phyloP scores from a whole-genome alignment of 2,888 invertebrate species.

The Chrysopilus asiliformis region DNA sequence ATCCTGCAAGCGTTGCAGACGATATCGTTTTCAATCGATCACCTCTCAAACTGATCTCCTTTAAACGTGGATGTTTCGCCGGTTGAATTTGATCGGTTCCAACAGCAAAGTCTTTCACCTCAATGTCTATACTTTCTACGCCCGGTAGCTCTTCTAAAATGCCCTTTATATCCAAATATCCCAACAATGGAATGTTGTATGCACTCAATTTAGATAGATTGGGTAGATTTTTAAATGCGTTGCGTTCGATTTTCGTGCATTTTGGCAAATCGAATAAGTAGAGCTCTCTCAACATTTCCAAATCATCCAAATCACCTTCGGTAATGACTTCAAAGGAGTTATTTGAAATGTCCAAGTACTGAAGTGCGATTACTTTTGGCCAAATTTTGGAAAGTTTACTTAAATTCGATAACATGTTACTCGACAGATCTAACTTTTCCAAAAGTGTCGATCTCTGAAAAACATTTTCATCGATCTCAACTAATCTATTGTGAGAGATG shows the following conservation, averaged over 20 bases:
- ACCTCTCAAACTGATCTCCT: slow-evolving; percentile 60
- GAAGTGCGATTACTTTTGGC: slow-evolving; percentile 56
- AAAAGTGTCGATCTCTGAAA: slow-evolving; percentile 69
- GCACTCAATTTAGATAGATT: slow-evolving; percentile 58
- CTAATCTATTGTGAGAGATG: slow-evolving; percentile 61
- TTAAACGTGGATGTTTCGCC: slow-evolving; percentile 62
- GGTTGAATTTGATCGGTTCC: slow-evolving; percentile 72
- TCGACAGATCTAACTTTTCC: slow-evolving; percentile 62
- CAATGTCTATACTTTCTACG: slow-evolving; percentile 64
- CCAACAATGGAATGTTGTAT: slow-evolving; percentile 63
- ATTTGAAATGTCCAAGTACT: slow-evolving; percentile 61
- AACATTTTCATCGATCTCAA: slow-evolving; percentile 47
- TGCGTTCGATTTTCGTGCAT: slow-evolving; percentile 67
- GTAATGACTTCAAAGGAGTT: slow-evolving; percentile 71
- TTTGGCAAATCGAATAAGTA: slow-evolving; percentile 52
- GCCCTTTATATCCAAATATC: slow-evolving; percentile 76
- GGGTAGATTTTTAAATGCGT: slow-evolving; percentile 57
- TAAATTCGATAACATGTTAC: slow-evolving; percentile 51
- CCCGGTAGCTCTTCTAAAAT: slow-evolving; percentile 61
- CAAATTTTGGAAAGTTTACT: slow-evolving; percentile 51
- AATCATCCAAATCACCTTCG: slow-evolving; percentile 59
- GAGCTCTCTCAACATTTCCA: slow-evolving; percentile 50
- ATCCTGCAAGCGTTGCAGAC: slow-evolving; percentile 70
- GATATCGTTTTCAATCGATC: slow-evolving; percentile 60
- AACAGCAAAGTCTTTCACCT: slow-evolving; percentile 70